phyloP scores from a whole-genome alignment of 2,888 invertebrate genomes.

The Carcina quercana region DNA sequence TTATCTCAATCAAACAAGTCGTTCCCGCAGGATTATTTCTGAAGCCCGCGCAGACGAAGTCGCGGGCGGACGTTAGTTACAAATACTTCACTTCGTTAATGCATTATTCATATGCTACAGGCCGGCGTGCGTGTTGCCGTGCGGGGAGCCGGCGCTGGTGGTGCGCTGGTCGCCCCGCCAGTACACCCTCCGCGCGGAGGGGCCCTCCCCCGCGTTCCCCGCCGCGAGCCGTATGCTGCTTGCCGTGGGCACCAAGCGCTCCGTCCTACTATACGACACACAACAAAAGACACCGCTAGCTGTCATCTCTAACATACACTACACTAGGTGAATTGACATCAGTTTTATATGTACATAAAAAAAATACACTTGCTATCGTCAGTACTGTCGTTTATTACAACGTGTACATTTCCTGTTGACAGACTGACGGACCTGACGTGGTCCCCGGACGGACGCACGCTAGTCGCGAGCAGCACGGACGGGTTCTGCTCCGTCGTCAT shows the following conservation, averaged over 20 bases:
- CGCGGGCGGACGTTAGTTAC: no score
- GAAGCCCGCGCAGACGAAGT: no score
- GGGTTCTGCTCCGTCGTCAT: conserved; percentile 62
- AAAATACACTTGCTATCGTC: not conserved
- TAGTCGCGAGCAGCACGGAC: conserved; percentile 62
- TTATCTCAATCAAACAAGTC: no score
- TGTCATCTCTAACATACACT: conserved; percentile 56
- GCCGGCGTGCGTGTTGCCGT: conserved; percentile 86
- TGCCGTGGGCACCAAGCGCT: conserved; percentile 92
- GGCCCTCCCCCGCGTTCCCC: conserved; percentile 70
- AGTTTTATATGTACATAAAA: not conserved
- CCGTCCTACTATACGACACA: conserved; percentile 76
- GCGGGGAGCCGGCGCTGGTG: conserved; percentile 87
- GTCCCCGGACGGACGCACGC: conserved; percentile 43
- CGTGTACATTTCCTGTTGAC: no score
- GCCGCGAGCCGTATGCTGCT: conserved; percentile 89
- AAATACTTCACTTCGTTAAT: no score
- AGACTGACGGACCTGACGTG: conserved; percentile 60
- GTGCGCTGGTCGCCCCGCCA: conserved; percentile 86
- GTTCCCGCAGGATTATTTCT: no score
- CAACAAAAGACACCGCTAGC: conserved; percentile 57
- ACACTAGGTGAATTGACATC: conserved; percentile 56
- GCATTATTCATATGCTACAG: no score
- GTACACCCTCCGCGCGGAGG: conserved; percentile 76
- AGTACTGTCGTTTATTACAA: no score